phyloP scores from a whole-genome alignment of 2,797 vertebrate genomes.

The Syngnathus acus region DNA sequence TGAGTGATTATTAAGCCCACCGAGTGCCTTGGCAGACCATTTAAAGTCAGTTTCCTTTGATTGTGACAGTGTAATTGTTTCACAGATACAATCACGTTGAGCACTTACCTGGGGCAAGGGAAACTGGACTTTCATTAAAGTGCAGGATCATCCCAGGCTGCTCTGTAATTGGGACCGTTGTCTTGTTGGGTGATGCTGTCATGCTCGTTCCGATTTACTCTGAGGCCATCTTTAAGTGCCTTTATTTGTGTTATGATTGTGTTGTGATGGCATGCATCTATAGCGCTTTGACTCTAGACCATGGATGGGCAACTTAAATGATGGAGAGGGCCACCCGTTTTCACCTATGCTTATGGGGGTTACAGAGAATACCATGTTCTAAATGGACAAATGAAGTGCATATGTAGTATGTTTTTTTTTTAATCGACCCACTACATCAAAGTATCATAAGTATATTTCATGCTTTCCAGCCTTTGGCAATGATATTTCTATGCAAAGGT shows the following conservation, averaged over 20 bases:
- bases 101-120: slow-evolving; percentile 74
- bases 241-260: slow-evolving; percentile 17
- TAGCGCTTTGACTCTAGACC: slow-evolving; percentile 3
- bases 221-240: slow-evolving; percentile 43
- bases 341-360: too few relatives aligned
- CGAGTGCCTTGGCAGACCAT: slow-evolving; percentile 69
- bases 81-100: slow-evolving; percentile 74
- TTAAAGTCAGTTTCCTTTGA: slow-evolving; percentile 81
- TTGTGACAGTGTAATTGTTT: slow-evolving; percentile 86
- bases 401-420: too few relatives aligned
- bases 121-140: slow-evolving; percentile 82
- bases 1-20: slow-evolving; percentile 77
- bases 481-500: too few relatives aligned
- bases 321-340: too few relatives aligned
- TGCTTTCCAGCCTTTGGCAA: too few relatives aligned
- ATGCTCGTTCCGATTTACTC: slow-evolving; percentile 36
- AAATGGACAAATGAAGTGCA: too few relatives aligned
- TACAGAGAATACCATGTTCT: too few relatives aligned
- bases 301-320: not conserved
- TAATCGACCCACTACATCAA: too few relatives aligned
- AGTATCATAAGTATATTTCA: too few relatives aligned
- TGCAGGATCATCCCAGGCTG: slow-evolving; percentile 68
- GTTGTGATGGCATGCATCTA: slow-evolving; percentile 12
- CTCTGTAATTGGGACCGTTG: slow-evolving; percentile 70
- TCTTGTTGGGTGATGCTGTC: slow-evolving; percentile 64